Conservation (phyloP, 2,797 vertebrate genomes). For the Sebastes steindachneri region DNA sequence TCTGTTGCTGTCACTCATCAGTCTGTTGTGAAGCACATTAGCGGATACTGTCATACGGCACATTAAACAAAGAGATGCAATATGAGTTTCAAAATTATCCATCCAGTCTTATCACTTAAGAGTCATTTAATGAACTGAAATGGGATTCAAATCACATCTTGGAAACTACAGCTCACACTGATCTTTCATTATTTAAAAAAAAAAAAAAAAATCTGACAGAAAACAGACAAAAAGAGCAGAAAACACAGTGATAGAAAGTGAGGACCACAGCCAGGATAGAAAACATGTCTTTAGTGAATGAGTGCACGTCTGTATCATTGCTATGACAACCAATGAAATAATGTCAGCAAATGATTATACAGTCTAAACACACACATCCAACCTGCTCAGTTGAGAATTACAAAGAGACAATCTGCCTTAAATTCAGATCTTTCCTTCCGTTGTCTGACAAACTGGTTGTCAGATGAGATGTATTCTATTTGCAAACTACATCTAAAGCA, state of each 20-base stretch:
- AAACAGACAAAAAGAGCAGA: not conserved
- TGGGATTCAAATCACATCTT: not conserved
- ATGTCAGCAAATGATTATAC: constrained; percentile 30
- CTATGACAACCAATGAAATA: constrained; percentile 47
- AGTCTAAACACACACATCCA: constrained; percentile 16
- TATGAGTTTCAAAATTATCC: not conserved
- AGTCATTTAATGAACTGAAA: not conserved
- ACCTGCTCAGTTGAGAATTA: constrained; percentile 10
- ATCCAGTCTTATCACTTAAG: not conserved
- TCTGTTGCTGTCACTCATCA: constrained; percentile 42
- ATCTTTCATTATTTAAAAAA: not conserved
- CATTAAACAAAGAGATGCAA: constrained; percentile 10
- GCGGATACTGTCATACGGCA: not conserved
- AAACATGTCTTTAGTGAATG: constrained; percentile 9
- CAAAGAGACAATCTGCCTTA: not conserved
- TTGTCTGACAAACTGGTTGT: not conserved
- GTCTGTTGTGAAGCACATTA: not conserved
- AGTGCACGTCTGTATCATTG: constrained; percentile 7
- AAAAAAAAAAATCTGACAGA: not conserved
- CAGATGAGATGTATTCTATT: not conserved
- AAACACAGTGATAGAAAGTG: not conserved
- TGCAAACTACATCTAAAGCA: not conserved
- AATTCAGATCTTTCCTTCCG: not conserved
- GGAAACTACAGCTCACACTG: not conserved
- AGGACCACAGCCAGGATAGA: not conserved